Evolutionary conservation across 1,140 invertebrate species (phyloP).

Genomic region (Ceratina calcarata): DNA sequence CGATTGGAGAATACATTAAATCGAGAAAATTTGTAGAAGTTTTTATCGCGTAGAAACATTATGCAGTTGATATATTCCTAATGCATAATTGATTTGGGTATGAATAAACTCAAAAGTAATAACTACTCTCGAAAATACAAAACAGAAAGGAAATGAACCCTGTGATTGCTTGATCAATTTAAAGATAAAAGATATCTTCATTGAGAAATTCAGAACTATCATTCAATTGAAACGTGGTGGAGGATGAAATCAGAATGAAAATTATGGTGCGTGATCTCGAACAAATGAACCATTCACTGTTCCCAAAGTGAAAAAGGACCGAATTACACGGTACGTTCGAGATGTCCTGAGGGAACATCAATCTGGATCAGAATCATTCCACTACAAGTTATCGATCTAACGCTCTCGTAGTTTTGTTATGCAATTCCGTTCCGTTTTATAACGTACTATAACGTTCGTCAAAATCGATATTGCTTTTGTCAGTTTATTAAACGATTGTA

Average conservation of each 20-base stretch:
- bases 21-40: not conserved
- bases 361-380: slow-evolving; percentile 63
- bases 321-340: slow-evolving; percentile 66
- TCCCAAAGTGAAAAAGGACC: slow-evolving; percentile 48
- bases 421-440: slow-evolving; percentile 50
- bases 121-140: too few relatives aligned
- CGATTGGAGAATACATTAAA: not conserved
- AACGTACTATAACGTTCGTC: slow-evolving; percentile 48
- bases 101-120: too few relatives aligned
- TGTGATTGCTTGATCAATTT: too few relatives aligned
- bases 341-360: slow-evolving; percentile 57
- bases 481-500: too few relatives aligned
- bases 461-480: slow-evolving; percentile 22
- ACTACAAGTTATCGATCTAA: slow-evolving; percentile 49
- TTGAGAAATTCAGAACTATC: too few relatives aligned
- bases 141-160: too few relatives aligned
- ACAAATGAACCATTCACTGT: slow-evolving; percentile 45
- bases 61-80: too few relatives aligned
- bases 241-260: slow-evolving; percentile 8
- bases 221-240: too few relatives aligned
- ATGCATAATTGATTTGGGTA: too few relatives aligned
- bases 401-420: slow-evolving; percentile 31
- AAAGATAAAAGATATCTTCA: too few relatives aligned
- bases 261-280: not conserved
- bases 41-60: not conserved